Conservation (phyloP, 53 echinoderm and acorn worm genomes). For the Henricia sp. region DNA sequence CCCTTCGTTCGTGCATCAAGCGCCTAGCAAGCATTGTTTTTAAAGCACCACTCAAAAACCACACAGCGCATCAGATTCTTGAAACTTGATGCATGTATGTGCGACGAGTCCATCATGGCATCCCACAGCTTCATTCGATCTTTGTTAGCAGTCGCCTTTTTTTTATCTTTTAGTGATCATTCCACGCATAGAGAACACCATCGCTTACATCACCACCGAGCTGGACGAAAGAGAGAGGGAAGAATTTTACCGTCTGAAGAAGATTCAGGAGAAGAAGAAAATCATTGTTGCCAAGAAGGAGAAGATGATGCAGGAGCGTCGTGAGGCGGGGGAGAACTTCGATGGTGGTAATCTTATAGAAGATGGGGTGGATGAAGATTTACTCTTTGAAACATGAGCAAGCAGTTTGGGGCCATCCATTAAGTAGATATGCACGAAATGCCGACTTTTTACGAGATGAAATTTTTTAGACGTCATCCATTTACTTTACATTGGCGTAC, state of each 20-base stretch:
- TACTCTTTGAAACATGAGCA: slow-evolving; percentile 82
- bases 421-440: no score
- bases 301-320: slow-evolving; percentile 6
- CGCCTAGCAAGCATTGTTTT: no score
- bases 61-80: no score
- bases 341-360: slow-evolving; percentile 80
- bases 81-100: no score
- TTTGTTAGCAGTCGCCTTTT: no score
- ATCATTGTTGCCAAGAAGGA: slow-evolving; percentile 75
- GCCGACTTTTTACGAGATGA: no score
- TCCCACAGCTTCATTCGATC: no score
- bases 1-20: no score
- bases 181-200: slow-evolving; percentile 95
- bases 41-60: no score
- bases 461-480: no score
- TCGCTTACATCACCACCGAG: slow-evolving; percentile 90
- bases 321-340: slow-evolving; percentile 25
- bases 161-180: slow-evolving; percentile 87
- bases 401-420: background rate
- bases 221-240: slow-evolving; percentile 94
- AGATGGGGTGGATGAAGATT: slow-evolving; percentile 92
- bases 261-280: slow-evolving; percentile 99
- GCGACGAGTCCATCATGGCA: no score
- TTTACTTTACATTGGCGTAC: no score
- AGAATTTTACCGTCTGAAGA: slow-evolving; percentile 97